Conservation (phyloP, 2,113 vertebrate genomes). For the Corythornis cristatus region DNA sequence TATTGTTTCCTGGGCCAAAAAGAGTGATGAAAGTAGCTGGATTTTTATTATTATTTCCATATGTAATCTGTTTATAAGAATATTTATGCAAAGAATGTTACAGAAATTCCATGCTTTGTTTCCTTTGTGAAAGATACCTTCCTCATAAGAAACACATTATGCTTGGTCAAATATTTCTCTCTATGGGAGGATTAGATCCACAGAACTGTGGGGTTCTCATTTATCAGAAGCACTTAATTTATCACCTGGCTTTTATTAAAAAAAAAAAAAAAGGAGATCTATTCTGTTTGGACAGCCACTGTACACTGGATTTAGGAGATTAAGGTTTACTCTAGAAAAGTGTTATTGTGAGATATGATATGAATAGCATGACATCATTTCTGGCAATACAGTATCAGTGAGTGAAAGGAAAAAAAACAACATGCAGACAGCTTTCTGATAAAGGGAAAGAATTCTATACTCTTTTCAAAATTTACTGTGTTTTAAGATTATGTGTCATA, state of each 20-base stretch:
- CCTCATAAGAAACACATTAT: conserved; percentile 60
- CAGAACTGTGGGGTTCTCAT: conserved; percentile 36
- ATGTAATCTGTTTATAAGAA: conserved; percentile 48
- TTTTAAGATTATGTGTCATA: background rate
- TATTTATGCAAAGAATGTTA: conserved; percentile 63
- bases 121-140: conserved; percentile 50
- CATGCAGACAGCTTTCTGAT: conserved; percentile 11
- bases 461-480: background rate
- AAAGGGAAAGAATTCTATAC: background rate
- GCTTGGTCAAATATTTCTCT: conserved; percentile 55
- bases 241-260: conserved; percentile 68
- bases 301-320: conserved; percentile 59
- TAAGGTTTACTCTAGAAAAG: conserved; percentile 51
- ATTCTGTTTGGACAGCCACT: conserved; percentile 56
- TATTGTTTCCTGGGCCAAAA: conserved; percentile 54
- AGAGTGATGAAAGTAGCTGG: conserved; percentile 45
- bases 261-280: conserved; percentile 25
- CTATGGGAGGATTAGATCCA: conserved; percentile 51
- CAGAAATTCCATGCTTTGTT: conserved; percentile 42
- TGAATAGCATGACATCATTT: conserved; percentile 62
- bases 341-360: conserved; percentile 71
- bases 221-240: conserved; percentile 72
- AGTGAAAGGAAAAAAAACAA: background rate
- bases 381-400: conserved; percentile 41
- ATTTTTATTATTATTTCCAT: conserved; percentile 62